phyloP scores from a whole-genome alignment of 2,113 vertebrate species.

The Rhinichthys klamathensis region DNA sequence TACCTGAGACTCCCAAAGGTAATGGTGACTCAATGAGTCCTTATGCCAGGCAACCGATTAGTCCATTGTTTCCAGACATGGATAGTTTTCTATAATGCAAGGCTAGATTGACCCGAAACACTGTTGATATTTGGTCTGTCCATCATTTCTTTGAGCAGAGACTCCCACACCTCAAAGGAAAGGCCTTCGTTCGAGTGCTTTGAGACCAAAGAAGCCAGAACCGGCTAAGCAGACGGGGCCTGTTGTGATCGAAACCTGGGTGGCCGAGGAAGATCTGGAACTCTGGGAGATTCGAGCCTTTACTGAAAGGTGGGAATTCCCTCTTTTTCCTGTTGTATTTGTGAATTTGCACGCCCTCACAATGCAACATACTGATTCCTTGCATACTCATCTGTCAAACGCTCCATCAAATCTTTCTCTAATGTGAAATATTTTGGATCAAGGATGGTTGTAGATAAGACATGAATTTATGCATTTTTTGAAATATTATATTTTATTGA shows the following conservation, averaged over 20 bases:
- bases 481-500: background rate
- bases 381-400: background rate
- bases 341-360: background rate
- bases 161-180: constrained; percentile 94
- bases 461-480: background rate
- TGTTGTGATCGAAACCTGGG: constrained; percentile 98
- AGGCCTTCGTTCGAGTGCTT: constrained; percentile 87
- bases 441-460: background rate
- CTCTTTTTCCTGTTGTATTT: background rate
- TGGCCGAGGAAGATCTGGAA: constrained; percentile 96
- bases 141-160: constrained; percentile 68
- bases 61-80: background rate
- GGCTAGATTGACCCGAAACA: background rate
- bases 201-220: constrained; percentile 96
- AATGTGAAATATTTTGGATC: background rate
- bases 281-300: constrained; percentile 99
- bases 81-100: background rate
- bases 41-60: background rate
- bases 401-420: background rate
- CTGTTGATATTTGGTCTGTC: background rate
- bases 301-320: constrained; percentile 87
- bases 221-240: constrained; percentile 96
- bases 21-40: constrained; percentile 24
- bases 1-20: constrained; percentile 98
- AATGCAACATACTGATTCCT: background rate